Base-by-base conservation (phyloP, 1,140 invertebrate genomes). In the Matsumurasca onukii region DNA sequence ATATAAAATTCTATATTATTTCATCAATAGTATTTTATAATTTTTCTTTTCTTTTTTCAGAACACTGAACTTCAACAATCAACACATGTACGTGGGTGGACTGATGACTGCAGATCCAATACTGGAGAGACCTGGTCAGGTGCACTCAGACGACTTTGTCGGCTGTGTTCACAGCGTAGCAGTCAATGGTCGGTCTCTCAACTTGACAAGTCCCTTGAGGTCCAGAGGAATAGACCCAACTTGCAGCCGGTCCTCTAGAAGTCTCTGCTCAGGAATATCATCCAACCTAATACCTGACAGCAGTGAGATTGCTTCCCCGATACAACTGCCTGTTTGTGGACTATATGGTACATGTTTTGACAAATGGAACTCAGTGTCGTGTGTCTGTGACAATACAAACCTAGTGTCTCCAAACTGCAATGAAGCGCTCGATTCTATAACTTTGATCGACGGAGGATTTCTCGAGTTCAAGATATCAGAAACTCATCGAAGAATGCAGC, bases 131-230 rank as follows among this genome's bases (percentile, higher is more conserved):
- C 90, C 91, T 0, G 93, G 91, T 0, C 93, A 97, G 82, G 87
- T 98, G 25, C 88, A 89, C 70, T 91, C 93, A 0, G 94, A 97
- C 76, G 95, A 98, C 78, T 89, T 98, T 62, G 88, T 97, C 34
- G 96, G 96, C 1, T 98, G 96, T 75, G 85, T 98, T 63, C 92
- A 97, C 74, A 94, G 92, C 70, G 89, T 97, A 0, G 87, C 89
- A 0, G 87, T 98, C 31, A 96, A 97, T 76, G 94, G 94, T 9
- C 82, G 91, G 13, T 78, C 85, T 0, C 75, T 96, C 1, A 95
- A 96, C 75, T 77, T 96, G 61, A 90, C 89, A 22, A 87, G 85
- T 73, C 91, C 94, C 0, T 70, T 94, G 0, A 79, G 86, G 24
- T 88, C 91, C 1, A 80, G 86, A 22, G 88, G 86, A 0, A 86